Conservation (phyloP, 2,888 invertebrate genomes). For the Ophioninae sp. region DNA sequence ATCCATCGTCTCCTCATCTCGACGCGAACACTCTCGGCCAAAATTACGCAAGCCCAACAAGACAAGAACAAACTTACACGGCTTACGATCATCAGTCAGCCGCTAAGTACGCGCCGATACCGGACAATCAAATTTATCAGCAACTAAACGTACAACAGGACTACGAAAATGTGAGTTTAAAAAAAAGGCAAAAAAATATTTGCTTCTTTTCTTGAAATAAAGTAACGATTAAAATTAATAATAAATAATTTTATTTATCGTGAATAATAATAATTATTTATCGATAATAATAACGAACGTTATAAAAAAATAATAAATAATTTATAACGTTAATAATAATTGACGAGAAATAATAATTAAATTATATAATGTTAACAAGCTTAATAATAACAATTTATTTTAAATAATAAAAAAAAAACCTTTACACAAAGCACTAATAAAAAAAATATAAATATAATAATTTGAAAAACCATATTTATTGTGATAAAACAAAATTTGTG, state of each 20-base stretch:
- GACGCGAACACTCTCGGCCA: slow-evolving; percentile 73
- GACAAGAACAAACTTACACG: slow-evolving; percentile 70
- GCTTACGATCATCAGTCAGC: slow-evolving; percentile 56
- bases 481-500: background rate
- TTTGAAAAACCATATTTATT: background rate
- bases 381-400: too few relatives aligned
- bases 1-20: slow-evolving; percentile 69
- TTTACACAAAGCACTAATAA: background rate
- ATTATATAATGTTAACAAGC: too few relatives aligned
- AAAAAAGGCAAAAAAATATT: background rate
- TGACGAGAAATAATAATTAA: too few relatives aligned
- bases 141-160: slow-evolving; percentile 67
- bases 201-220: background rate
- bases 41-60: slow-evolving; percentile 61
- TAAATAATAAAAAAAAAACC: too few relatives aligned
- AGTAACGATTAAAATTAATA: too few relatives aligned
- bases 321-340: too few relatives aligned
- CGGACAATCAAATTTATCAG: slow-evolving; percentile 69
- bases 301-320: too few relatives aligned
- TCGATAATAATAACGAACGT: too few relatives aligned
- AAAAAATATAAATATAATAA: background rate
- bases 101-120: background rate
- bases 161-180: slow-evolving; percentile 70
- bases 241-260: too few relatives aligned
- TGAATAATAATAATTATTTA: too few relatives aligned